Percentiles rank a stretch among this genome's conserved stretches.
Evolutionary conservation across 1,140 invertebrate species (phyloP).

Genomic region (Drosophila nigromelanica): DNA sequence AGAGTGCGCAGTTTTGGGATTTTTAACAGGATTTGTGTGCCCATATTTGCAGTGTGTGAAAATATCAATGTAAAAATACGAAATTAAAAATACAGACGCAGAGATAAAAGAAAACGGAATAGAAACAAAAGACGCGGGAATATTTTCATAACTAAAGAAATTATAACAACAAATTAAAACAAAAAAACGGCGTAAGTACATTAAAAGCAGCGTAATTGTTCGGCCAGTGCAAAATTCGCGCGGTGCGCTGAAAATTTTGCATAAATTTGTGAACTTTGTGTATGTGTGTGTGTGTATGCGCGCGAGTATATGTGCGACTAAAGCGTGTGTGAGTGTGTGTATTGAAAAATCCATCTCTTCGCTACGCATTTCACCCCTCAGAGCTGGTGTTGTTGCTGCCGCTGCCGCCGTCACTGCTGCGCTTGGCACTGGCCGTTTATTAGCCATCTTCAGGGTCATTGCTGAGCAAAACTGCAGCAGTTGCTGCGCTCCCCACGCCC

Average conservation of each 20-base stretch:
- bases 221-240: slow-evolving; percentile 27
- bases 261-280: slow-evolving; percentile 67
- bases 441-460: slow-evolving; percentile 60
- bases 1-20: slow-evolving; percentile 21
- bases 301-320: slow-evolving; percentile 20
- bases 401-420: slow-evolving; percentile 23
- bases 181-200: slow-evolving; percentile 76
- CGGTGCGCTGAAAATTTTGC: slow-evolving; percentile 61
- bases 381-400: slow-evolving; percentile 33
- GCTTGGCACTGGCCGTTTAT: slow-evolving; percentile 40
- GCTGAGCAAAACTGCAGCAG: slow-evolving; percentile 27
- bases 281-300: slow-evolving; percentile 39
- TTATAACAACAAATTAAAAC: slow-evolving; percentile 59
- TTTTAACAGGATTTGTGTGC: slow-evolving; percentile 31
- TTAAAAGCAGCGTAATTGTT: slow-evolving; percentile 6
- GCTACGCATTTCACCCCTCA: slow-evolving; percentile 78
- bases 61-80: slow-evolving; percentile 48
- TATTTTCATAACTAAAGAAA: slow-evolving; percentile 56
- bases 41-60: slow-evolving; percentile 36
- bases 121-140: slow-evolving; percentile 76
- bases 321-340: slow-evolving; percentile 53
- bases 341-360: slow-evolving; percentile 79
- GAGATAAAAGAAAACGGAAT: slow-evolving; percentile 65
- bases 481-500: slow-evolving; percentile 3
- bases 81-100: slow-evolving; percentile 58